Base-by-base conservation (phyloP, 2,888 invertebrate genomes). In the Timema cristinae region DNA sequence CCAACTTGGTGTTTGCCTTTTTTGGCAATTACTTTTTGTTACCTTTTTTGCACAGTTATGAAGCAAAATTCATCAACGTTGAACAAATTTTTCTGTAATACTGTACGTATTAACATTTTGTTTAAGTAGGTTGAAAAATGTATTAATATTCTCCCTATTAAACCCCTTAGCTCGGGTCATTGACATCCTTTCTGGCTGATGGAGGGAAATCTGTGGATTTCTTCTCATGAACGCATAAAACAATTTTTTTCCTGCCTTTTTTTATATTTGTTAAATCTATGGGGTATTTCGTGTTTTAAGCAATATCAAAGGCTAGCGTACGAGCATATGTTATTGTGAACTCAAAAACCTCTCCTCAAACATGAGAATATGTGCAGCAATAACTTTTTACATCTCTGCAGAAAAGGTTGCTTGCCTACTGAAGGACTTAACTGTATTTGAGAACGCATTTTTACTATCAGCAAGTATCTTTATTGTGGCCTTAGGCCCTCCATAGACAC, bases 401-500 rank as follows among this genome's bases (percentile, higher is more conserved):
- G 47, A 63, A 63, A 32, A 15, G 2, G 63, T 63, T 63, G 47
- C 47, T 48, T 63, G 63, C 63, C 63, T 16, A 32, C 10, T 4
- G 47, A 63, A 63, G 63, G 6, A 63, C 48, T 63, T 63, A 32
- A 63, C 16, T 32, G 63, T 63, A 63, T 47, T 63, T 63, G 32
- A 63, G 32, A 63, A 47, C n/a, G 63, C 11, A 48, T 15, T 63
- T 63, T 63, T 63, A 32, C 9, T 63, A 32, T 63, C 63, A 32
- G 63, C 9, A 1, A 2, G 6, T 63, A 16, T 63, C 47, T 67
- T 67, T 50, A 67, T 50, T 67, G 67, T 67, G n/a, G 67, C 67
- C 6, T 67, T 67, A n/a, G 16, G 67, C 50, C 50, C 67, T n/a
- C 15, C 67, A 67, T 67, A 67, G 6, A 67, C 67, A 51, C 52